These are phyloP conservation scores for Lithophane ornitopus DNA, from an alignment of 2,888 invertebrate species.

Conservation along the genomic window DNA sequence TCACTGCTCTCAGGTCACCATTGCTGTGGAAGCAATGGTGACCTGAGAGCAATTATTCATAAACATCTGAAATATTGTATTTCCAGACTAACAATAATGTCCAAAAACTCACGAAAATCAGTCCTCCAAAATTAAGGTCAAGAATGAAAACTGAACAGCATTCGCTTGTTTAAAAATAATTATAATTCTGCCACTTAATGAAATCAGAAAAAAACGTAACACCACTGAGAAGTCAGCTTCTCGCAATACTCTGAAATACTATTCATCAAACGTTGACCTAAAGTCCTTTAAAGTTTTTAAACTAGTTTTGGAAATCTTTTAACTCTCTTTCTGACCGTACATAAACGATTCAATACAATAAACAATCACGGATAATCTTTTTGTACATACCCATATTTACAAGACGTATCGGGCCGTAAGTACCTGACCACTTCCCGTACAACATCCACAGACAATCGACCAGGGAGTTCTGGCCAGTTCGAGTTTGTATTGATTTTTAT, in stretches of 20 bases:
- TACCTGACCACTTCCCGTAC: conserved; percentile 73
- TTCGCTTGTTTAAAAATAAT: background rate
- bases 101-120: background rate
- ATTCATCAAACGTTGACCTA: background rate
- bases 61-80: too few relatives aligned
- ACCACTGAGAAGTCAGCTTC: background rate
- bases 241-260: background rate
- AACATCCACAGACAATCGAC: conserved; percentile 42
- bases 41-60: too few relatives aligned
- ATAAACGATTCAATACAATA: conserved; percentile 88
- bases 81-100: background rate
- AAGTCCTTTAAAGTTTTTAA: background rate
- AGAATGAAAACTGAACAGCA: background rate
- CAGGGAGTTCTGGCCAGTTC: conserved; percentile 61
- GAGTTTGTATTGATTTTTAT: conserved; percentile 66
- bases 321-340: conserved; percentile 69
- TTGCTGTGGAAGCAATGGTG: too few relatives aligned
- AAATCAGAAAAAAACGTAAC: background rate
- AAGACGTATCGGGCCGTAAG: conserved; percentile 77
- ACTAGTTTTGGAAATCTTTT: background rate
- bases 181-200: background rate
- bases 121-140: too few relatives aligned
- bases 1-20: too few relatives aligned
- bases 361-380: conserved; percentile 83
- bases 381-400: conserved; percentile 78